Evolutionary conservation across 2,113 vertebrate genomes (phyloP).

Genomic region (Sebastes schlegelii): DNA sequence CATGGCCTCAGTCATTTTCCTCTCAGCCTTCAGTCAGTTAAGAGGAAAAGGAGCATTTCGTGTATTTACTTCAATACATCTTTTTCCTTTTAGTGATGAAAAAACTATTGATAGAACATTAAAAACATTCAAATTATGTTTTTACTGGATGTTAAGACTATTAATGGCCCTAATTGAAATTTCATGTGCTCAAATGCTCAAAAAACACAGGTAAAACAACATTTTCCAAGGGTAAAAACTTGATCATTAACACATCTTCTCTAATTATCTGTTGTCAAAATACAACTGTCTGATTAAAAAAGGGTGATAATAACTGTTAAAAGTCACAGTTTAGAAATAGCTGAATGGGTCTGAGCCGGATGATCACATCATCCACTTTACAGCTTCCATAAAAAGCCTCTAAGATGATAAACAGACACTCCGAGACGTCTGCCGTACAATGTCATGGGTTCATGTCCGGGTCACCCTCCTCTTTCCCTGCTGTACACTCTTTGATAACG

Average conservation of each 20-base stretch:
- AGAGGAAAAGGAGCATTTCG: not conserved
- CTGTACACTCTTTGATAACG: conserved; percentile 35
- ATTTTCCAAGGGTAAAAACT: not conserved
- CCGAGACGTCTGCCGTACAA: conserved; percentile 6
- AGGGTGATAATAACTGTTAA: conserved; percentile 24
- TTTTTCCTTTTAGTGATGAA: not conserved
- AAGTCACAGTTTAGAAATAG: conserved; percentile 31
- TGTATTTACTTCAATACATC: not conserved
- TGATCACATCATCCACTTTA: conserved; percentile 53
- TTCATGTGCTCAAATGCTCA: not conserved
- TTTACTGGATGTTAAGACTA: not conserved
- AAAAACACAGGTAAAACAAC: not conserved
- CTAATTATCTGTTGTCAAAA: conserved; percentile 12
- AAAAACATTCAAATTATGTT: not conserved
- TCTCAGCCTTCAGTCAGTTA: not conserved
- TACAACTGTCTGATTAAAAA: conserved; percentile 12
- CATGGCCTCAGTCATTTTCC: no score
- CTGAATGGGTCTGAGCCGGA: conserved; percentile 21
- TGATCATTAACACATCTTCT: not conserved
- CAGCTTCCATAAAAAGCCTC: conserved; percentile 50
- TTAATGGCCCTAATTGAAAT: not conserved
- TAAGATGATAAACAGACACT: conserved; percentile 27
- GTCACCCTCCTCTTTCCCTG: conserved; percentile 27
- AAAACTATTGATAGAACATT: no score
- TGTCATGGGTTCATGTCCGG: conserved; percentile 61